phyloP scores from a whole-genome alignment of 23 tunicate genomes.

The Halocynthia aurantium region DNA sequence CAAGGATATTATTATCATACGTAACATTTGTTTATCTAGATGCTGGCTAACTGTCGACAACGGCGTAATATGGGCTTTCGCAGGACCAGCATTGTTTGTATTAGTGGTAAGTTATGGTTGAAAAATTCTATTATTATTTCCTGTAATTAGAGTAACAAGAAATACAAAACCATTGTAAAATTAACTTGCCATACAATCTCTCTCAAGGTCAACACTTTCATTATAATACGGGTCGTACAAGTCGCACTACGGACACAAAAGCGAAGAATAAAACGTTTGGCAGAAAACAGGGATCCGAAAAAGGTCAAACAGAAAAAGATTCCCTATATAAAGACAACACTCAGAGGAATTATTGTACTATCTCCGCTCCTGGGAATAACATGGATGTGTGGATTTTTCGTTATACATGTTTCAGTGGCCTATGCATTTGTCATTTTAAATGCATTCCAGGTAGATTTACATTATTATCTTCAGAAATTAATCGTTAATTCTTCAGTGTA shows the following conservation, averaged over 20 bases:
- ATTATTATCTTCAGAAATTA: background rate
- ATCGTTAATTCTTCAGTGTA: background rate
- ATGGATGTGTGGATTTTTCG: constrained; percentile 33
- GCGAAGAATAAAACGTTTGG: constrained; percentile 4
- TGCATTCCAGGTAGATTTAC: constrained; percentile 37
- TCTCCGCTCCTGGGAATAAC: constrained; percentile 42
- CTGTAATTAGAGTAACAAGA: background rate
- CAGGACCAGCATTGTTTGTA: constrained; percentile 33
- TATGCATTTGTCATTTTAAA: constrained; percentile 29
- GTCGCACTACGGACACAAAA: constrained; percentile 33
- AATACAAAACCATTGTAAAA: background rate
- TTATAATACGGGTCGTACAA: constrained; percentile 17
- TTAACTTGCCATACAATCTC: background rate
- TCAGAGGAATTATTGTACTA: constrained; percentile 25
- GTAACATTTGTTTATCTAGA: constrained; percentile 2
- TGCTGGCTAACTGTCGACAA: constrained; percentile 38
- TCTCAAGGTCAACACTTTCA: constrained; percentile 30
- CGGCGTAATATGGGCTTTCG: constrained; percentile 49
- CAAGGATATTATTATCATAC: too few species aligned
- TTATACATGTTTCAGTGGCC: constrained; percentile 19
- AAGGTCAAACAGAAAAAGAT: constrained; percentile 5
- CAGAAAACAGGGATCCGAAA: constrained; percentile 4
- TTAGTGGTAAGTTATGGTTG: constrained; percentile 24
- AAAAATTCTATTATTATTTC: background rate
- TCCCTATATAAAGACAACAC: constrained; percentile 10